phyloP scores from a whole-genome alignment of 2,888 invertebrate genomes.

The Chrysolina americana region DNA sequence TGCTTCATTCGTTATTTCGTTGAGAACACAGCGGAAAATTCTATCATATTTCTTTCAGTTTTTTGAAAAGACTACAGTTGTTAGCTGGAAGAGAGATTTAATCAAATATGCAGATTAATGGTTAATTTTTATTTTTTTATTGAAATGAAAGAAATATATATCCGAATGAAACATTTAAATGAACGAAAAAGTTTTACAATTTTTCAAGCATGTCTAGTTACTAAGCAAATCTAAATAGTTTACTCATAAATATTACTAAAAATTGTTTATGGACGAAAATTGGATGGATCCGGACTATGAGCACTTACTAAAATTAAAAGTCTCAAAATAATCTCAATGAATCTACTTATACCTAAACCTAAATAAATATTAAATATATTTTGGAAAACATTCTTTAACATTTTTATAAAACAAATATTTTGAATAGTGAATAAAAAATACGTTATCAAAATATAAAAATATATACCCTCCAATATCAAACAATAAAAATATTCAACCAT shows the following conservation, averaged over 20 bases:
- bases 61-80: too few species aligned
- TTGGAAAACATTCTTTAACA: background rate
- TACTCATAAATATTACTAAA: background rate
- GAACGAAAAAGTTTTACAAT: background rate
- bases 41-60: too few species aligned
- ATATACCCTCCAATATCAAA: too few species aligned
- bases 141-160: too few species aligned
- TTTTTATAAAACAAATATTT: background rate
- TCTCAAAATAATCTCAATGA: constrained; percentile 8
- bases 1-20: too few species aligned
- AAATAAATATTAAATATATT: constrained; percentile 6
- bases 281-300: constrained; percentile 16
- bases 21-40: too few species aligned
- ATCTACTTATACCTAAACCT: background rate
- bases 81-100: too few species aligned
- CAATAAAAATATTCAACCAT: too few species aligned
- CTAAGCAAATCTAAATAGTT: background rate
- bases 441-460: background rate
- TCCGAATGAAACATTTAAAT: background rate
- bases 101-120: too few species aligned
- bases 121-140: too few species aligned
- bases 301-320: constrained; percentile 5
- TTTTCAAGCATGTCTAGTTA: background rate
- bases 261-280: constrained; percentile 15
- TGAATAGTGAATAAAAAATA: background rate